Evolutionary conservation across 2,888 invertebrate species (phyloP), one percentile per base, ranked within the genome.

Genomic region (Drosophila pseudotakahashii): DNA sequence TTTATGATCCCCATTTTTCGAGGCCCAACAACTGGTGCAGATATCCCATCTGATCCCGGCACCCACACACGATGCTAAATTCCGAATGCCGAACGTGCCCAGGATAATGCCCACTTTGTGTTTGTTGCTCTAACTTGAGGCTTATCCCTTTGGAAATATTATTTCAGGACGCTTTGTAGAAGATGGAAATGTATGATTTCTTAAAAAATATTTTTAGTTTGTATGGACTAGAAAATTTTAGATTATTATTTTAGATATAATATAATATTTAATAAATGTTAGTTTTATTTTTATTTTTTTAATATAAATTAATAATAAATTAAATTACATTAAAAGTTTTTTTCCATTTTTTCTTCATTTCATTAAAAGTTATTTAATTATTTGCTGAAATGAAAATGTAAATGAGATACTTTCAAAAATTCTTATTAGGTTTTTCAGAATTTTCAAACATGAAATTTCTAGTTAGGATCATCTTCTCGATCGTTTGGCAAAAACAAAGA

Each of bases 51-150:
- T 73, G 79, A 19, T 19, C 19, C 19, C 19, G 2, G 79, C 74
- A 79, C 80, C 82, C 81, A 72, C 81, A 85, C 83, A 82, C 86
- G 76, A 44, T n/a, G 78, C 30, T 10, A 6, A 30, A 30, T 7
- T 1, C 55, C 14, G 30, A 30, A 7, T 30, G 30, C 16, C 14
- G 50, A 72, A 48, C 73, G 69, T 75, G 80, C 70, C 64, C 50
- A 4, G 45, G 51, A 26, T 64, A 37, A 44, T 19, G 39, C 10
- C 5, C 7, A 7, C 13, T 7, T 37, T 11, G 10, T 39, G 14
- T 37, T 64, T 64, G 64, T 23, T 63, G 37, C 10, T 32, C 37
- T 52, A 64, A 45, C 51, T 64, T 11, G 10, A 34, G 45, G 37
- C 45, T 64, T 39, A 64, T 39, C 47, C 48, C 19, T 10, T 48